A percentile compares a stretch with the other conserved stretches of the same genome.
These are phyloP conservation scores for Periophthalmodon schlosseri DNA, from an alignment of 2,113 vertebrate genomes.

Conservation along the genomic window DNA sequence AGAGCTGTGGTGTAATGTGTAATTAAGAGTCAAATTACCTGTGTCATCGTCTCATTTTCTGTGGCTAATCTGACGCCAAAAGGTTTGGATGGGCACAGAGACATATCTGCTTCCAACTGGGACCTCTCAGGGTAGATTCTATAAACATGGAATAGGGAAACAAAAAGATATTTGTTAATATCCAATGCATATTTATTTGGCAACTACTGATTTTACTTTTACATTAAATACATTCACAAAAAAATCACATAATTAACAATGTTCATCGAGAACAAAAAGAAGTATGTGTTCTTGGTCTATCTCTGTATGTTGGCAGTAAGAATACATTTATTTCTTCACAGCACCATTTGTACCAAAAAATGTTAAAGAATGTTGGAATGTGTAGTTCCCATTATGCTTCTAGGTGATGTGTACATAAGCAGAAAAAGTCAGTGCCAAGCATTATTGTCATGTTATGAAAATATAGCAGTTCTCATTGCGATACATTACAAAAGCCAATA, in stretches of 20 bases:
- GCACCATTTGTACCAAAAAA: too few relatives aligned
- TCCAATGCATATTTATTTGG: background rate
- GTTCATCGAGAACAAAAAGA: background rate
- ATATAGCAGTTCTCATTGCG: conserved; percentile 5
- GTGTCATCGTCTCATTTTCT: background rate
- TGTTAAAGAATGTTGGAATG: background rate
- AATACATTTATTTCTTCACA: too few relatives aligned
- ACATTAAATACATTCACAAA: too few relatives aligned
- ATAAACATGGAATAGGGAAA: background rate
- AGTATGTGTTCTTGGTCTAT: background rate
- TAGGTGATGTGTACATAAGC: background rate
- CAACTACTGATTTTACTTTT: background rate
- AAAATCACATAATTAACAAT: background rate
- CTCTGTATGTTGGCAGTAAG: too few relatives aligned
- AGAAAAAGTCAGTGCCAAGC: background rate
- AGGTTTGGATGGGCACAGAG: background rate
- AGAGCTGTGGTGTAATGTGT: background rate
- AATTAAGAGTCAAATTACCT: background rate
- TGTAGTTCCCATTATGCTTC: background rate
- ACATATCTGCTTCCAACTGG: background rate
- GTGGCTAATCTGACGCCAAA: background rate
- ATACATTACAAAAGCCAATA: conserved; percentile 8
- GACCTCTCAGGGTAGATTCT: background rate
- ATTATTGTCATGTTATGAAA: background rate
- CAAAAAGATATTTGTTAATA: background rate